phyloP scores from a whole-genome alignment of 2,113 vertebrate genomes.

The Upupa epops region DNA sequence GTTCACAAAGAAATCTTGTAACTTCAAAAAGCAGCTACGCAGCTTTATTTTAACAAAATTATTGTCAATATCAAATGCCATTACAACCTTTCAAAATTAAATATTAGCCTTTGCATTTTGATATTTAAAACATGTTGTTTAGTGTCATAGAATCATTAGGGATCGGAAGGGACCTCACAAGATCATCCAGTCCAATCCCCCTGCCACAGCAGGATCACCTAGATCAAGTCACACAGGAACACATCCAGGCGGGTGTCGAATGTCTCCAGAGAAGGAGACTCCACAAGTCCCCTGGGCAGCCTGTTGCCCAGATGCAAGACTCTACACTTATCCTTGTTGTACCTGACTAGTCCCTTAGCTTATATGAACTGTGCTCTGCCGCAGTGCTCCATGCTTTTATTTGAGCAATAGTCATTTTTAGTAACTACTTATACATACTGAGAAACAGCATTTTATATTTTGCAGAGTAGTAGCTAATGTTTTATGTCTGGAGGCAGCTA shows the following conservation, averaged over 20 bases:
- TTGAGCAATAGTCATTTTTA: background rate
- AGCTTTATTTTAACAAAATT: background rate
- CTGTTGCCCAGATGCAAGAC: too few species aligned
- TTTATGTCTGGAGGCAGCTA: constrained; percentile 1
- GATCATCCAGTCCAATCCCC: too few species aligned
- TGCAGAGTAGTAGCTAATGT: background rate
- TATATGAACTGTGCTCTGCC: background rate
- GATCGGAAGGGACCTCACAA: too few species aligned
- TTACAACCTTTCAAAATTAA: background rate
- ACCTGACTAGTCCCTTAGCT: background rate
- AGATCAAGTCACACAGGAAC: too few species aligned
- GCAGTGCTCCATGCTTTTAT: background rate
- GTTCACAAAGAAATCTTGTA: background rate
- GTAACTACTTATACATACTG: background rate
- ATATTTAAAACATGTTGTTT: background rate
- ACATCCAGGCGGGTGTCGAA: too few species aligned
- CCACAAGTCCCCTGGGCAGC: too few species aligned
- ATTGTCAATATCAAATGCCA: background rate
- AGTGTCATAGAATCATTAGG: too few species aligned
- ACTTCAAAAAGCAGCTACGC: background rate
- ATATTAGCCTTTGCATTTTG: background rate
- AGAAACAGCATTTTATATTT: constrained; percentile 5
- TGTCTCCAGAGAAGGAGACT: too few species aligned
- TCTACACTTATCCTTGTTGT: too few species aligned
- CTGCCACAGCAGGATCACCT: too few species aligned